phyloP scores from a whole-genome alignment of 2,797 vertebrate genomes.

The Cynodonichthys magdalenae region DNA sequence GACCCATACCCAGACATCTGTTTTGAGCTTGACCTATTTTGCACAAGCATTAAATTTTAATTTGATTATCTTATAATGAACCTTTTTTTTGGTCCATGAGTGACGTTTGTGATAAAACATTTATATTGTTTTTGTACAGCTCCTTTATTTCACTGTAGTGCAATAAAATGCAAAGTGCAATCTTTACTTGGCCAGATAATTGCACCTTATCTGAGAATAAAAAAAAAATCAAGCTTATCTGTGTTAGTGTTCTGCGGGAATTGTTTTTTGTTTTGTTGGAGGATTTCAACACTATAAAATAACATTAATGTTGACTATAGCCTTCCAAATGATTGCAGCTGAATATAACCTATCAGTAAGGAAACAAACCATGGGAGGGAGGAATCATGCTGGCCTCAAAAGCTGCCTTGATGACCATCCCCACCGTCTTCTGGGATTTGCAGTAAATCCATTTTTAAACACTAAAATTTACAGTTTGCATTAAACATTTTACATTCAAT shows the following conservation, averaged over 20 bases:
- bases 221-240: not conserved
- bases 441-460: constrained; percentile 43
- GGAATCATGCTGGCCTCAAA: constrained; percentile 46
- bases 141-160: constrained; percentile 30
- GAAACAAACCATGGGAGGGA: constrained; percentile 32
- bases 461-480: constrained; percentile 50
- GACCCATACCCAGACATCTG: constrained; percentile 26
- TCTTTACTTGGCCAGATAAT: constrained; percentile 14
- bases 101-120: constrained; percentile 63
- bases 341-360: constrained; percentile 45
- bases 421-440: constrained; percentile 43
- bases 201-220: constrained; percentile 14
- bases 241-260: constrained; percentile 24
- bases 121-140: constrained; percentile 46
- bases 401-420: constrained; percentile 45
- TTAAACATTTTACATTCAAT: constrained; percentile 54
- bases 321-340: constrained; percentile 20
- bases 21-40: constrained; percentile 56
- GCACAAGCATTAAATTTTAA: constrained; percentile 54
- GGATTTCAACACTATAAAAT: constrained; percentile 43
- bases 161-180: constrained; percentile 44
- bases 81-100: constrained; percentile 43
- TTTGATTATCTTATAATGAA: constrained; percentile 48
- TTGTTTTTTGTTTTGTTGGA: constrained; percentile 15
- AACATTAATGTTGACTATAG: constrained; percentile 33